These are phyloP conservation scores for Semicossyphus pulcher DNA, from an alignment of 2,113 vertebrate species.

Conservation along the genomic window DNA sequence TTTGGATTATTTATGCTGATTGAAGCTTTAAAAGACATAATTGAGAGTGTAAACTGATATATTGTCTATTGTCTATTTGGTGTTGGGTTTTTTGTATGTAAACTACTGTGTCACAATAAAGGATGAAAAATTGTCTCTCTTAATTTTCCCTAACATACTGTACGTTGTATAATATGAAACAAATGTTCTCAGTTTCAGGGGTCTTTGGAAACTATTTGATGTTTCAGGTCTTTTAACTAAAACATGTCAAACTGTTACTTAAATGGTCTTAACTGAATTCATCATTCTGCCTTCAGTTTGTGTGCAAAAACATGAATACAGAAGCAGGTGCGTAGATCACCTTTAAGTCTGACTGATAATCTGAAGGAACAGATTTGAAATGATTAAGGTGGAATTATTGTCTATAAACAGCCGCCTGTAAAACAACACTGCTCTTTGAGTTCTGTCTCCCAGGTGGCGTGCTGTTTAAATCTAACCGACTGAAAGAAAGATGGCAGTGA, in stretches of 20 bases:
- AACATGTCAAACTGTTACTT: background rate
- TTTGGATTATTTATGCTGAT: too few species aligned
- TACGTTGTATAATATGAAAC: too few species aligned
- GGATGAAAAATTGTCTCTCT: too few species aligned
- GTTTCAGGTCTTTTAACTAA: too few species aligned
- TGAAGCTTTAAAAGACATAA: too few species aligned
- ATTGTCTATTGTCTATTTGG: too few species aligned
- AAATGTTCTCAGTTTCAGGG: too few species aligned
- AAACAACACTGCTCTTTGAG: background rate
- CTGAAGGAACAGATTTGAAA: conserved; percentile 26
- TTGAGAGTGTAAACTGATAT: too few species aligned
- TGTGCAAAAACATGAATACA: background rate
- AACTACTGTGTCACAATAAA: too few species aligned
- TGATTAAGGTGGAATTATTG: conserved; percentile 31
- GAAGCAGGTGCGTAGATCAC: background rate
- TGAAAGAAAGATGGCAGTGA: conserved; percentile 17
- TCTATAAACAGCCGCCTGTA: conserved; percentile 3
- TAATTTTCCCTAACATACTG: too few species aligned
- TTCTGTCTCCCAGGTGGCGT: background rate
- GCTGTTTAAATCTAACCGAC: background rate
- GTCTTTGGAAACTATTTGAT: too few species aligned
- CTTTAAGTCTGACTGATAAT: conserved; percentile 22
- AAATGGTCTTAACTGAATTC: background rate
- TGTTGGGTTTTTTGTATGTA: too few species aligned
- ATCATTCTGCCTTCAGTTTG: background rate